Percentiles rank a stretch among this genome's conserved stretches.
phyloP scores from a whole-genome alignment of 2,113 vertebrate species.

The Parotia lawesii region DNA sequence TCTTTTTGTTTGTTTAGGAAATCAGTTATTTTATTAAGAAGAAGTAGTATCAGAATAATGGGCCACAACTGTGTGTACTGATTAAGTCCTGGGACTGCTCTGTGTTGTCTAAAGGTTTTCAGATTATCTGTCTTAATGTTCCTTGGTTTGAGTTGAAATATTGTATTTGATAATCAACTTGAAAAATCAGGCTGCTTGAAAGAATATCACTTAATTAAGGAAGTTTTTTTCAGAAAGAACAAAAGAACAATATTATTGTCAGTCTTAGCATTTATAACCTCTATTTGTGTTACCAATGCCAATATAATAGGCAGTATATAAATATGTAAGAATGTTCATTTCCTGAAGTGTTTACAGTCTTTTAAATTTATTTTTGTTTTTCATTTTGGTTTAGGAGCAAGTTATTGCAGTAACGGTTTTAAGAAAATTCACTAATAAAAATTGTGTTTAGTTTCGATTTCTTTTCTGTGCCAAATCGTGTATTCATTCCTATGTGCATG shows the following conservation, averaged over 20 bases:
- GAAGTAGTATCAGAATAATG: not conserved
- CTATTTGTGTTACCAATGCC: not conserved
- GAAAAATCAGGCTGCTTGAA: not conserved
- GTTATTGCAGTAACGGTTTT: not conserved
- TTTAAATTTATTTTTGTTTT: not conserved
- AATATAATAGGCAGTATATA: not conserved
- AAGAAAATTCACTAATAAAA: not conserved
- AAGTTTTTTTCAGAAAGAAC: not conserved
- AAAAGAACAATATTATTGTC: not conserved
- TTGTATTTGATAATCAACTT: not conserved
- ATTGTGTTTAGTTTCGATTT: not conserved
- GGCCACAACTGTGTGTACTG: not conserved
- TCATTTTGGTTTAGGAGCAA: not conserved
- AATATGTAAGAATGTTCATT: not conserved
- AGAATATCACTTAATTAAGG: not conserved
- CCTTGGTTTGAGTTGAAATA: not conserved
- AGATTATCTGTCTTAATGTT: not conserved
- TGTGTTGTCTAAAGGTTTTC: not conserved
- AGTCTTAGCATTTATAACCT: not conserved
- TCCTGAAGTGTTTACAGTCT: not conserved
- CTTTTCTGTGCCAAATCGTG: not conserved
- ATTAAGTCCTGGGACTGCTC: not conserved
- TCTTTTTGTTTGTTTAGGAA: not conserved
- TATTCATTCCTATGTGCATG: not conserved
- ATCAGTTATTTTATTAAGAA: not conserved